A percentile compares a stretch with the other conserved stretches of the same genome.
These are phyloP conservation scores for Vespertilio murinus DNA, from an alignment of 2,797 vertebrate species.

Conservation along the genomic window DNA sequence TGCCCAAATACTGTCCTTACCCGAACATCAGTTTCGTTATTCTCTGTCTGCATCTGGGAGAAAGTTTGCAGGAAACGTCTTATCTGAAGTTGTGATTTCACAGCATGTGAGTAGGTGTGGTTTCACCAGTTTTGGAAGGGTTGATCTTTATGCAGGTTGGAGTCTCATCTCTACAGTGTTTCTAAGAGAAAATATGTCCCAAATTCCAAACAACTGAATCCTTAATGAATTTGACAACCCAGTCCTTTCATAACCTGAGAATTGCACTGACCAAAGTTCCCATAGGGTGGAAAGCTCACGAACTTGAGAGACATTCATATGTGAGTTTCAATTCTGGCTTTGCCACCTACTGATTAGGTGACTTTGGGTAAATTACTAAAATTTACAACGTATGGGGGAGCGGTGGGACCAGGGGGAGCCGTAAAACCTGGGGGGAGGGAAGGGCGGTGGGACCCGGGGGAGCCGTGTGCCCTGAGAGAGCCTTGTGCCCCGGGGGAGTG, in stretches of 20 bases:
- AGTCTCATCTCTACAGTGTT: neutral
- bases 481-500: too few species aligned
- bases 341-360: neutral
- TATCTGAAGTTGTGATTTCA: neutral
- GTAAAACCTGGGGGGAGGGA: too few species aligned
- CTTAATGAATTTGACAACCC: neutral
- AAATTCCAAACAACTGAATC: neutral
- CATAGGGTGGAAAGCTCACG: neutral
- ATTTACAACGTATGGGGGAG: neutral
- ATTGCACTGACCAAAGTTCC: neutral
- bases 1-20: neutral
- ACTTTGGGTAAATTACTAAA: neutral
- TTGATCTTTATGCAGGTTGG: neutral
- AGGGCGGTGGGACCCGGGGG: too few species aligned
- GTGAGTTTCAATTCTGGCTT: neutral
- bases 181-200: conserved; percentile 7
- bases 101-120: neutral
- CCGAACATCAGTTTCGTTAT: neutral
- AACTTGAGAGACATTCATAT: neutral
- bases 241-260: neutral
- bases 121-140: neutral
- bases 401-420: too few species aligned
- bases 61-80: neutral
- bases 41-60: neutral
- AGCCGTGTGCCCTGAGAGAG: too few species aligned